phyloP scores from a whole-genome alignment of 2,888 invertebrate genomes.

The Lasioglossum figueresi region DNA sequence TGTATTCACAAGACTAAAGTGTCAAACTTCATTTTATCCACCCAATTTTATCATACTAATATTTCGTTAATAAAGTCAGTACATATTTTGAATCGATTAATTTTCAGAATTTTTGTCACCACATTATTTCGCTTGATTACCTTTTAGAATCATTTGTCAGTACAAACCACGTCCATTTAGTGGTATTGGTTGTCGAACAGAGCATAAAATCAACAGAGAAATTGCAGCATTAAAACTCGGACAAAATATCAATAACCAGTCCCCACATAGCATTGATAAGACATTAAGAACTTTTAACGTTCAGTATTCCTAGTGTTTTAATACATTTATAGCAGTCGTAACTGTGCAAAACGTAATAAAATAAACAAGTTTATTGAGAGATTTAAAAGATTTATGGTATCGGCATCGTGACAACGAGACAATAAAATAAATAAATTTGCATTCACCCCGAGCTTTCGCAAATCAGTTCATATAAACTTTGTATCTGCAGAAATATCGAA shows the following conservation, averaged over 20 bases:
- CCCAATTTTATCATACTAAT: neutral
- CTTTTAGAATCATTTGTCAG: neutral
- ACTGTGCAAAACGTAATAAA: neutral
- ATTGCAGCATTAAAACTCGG: neutral
- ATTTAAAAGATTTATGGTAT: neutral
- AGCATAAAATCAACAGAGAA: neutral
- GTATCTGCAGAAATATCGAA: neutral
- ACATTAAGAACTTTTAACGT: neutral
- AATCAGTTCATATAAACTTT: neutral
- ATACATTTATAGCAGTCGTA: neutral
- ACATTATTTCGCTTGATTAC: neutral
- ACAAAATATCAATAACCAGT: neutral
- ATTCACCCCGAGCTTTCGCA: neutral
- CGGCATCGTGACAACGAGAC: neutral
- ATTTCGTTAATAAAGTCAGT: neutral
- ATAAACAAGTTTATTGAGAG: neutral
- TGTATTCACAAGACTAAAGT: neutral
- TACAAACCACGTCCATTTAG: neutral
- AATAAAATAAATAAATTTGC: slow-evolving; percentile 4
- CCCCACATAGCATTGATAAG: neutral
- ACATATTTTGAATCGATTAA: neutral
- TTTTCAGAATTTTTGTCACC: neutral
- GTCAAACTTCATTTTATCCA: neutral
- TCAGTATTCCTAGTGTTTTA: neutral
- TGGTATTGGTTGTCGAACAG: neutral